Conservation (phyloP, 2,113 vertebrate species). For the Rhegmatorhina hoffmannsi region DNA sequence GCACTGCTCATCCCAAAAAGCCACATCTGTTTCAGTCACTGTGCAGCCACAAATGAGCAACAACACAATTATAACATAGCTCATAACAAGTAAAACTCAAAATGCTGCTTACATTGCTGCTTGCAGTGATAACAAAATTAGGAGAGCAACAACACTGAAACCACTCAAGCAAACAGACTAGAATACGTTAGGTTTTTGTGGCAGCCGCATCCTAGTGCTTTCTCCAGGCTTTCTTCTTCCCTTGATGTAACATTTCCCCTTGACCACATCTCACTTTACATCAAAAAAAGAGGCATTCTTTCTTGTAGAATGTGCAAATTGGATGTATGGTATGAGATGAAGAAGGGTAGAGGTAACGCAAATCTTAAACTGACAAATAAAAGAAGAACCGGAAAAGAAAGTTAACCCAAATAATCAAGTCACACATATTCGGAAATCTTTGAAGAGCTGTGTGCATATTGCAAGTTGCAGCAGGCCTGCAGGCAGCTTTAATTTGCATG, state of each 20-base stretch:
- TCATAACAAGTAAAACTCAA: slow-evolving; percentile 17
- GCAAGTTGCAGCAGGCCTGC: slow-evolving; percentile 61
- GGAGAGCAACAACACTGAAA: slow-evolving; percentile 22
- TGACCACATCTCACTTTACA: slow-evolving; percentile 46
- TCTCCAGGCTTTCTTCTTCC: neutral
- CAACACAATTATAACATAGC: neutral
- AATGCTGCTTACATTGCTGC: slow-evolving; percentile 15
- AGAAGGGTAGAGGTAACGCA: neutral
- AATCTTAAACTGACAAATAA: neutral
- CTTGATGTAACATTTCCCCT: slow-evolving; percentile 38
- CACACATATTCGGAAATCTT: neutral
- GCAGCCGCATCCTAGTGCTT: neutral
- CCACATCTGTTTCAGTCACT: slow-evolving; percentile 20
- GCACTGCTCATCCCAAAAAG: slow-evolving; percentile 9
- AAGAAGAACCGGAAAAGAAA: neutral
- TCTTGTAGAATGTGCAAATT: slow-evolving; percentile 42
- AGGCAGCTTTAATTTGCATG: slow-evolving; percentile 64
- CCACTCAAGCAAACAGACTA: neutral
- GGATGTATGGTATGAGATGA: neutral
- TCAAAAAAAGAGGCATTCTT: slow-evolving; percentile 31
- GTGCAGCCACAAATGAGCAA: neutral
- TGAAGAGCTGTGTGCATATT: slow-evolving; percentile 30
- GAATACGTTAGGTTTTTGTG: neutral
- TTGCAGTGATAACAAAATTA: slow-evolving; percentile 47
- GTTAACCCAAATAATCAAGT: slow-evolving; percentile 34